Evolutionary conservation across 2,888 invertebrate species (phyloP).

Genomic region (Limnephilus rhombicus): DNA sequence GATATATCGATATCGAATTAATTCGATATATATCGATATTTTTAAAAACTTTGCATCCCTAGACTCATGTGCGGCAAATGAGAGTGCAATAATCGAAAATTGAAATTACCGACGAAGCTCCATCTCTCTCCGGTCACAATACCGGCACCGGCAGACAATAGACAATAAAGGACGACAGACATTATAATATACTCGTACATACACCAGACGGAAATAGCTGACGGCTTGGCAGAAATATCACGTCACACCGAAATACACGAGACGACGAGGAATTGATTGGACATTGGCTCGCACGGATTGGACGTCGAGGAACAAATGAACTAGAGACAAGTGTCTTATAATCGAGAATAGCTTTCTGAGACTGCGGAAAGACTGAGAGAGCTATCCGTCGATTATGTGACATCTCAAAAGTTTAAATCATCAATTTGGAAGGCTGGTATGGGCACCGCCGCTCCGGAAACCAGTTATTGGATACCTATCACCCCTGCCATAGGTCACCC

Average conservation of each 20-base stretch:
- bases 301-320: background rate
- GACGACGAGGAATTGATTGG: background rate
- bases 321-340: background rate
- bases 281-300: background rate
- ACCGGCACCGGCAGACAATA: conserved; percentile 13
- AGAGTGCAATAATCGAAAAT: background rate
- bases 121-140: background rate
- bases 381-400: no score
- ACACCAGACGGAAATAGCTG: conserved; percentile 24
- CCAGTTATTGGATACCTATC: no score
- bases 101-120: background rate
- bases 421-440: no score
- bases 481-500: no score
- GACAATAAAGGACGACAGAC: conserved; percentile 10
- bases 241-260: conserved; percentile 27
- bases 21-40: no score
- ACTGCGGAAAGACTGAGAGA: no score
- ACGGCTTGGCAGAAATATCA: background rate
- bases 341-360: no score
- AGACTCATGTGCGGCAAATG: background rate
- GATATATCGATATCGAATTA: no score
- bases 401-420: no score
- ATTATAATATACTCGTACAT: no score
- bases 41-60: no score
- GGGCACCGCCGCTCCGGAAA: no score